These are phyloP conservation scores for Vollenhovia emeryi DNA, from an alignment of 1,140 invertebrate species.

Conservation along the genomic window DNA sequence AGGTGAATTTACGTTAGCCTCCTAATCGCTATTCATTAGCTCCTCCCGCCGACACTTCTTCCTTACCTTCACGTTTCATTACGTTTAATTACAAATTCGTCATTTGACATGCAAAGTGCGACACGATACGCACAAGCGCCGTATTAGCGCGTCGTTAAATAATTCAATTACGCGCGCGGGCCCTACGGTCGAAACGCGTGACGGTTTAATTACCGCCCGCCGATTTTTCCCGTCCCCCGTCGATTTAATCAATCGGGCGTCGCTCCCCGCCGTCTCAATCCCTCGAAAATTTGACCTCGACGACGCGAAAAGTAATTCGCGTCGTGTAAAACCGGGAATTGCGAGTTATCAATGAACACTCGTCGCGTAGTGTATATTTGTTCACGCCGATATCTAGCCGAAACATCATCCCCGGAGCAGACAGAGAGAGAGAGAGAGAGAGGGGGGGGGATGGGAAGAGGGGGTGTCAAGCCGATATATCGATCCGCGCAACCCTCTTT, in stretches of 20 bases:
- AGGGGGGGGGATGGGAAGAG: not conserved
- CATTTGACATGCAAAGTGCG: constrained; percentile 18
- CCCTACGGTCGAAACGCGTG: not conserved
- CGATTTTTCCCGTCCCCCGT: not conserved
- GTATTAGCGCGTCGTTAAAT: constrained; percentile 32
- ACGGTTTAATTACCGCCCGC: not conserved
- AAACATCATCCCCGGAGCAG: constrained; percentile 20
- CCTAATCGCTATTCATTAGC: constrained; percentile 58
- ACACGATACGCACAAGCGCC: constrained; percentile 11
- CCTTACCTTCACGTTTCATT: constrained; percentile 40
- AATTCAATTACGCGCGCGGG: not conserved
- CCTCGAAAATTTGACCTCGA: not conserved
- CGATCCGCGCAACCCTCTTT: constrained; percentile 51
- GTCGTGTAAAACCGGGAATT: not conserved
- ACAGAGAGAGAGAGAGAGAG: not conserved
- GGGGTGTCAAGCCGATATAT: constrained; percentile 54
- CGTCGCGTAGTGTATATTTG: constrained; percentile 1
- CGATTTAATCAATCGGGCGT: not conserved
- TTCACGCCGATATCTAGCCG: constrained; percentile 43
- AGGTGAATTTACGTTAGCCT: constrained; percentile 45
- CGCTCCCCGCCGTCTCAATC: not conserved
- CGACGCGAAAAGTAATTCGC: not conserved
- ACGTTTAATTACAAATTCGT: constrained; percentile 48
- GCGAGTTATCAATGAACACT: constrained; percentile 23
- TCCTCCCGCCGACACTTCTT: constrained; percentile 16